Conservation (phyloP, 2,888 invertebrate genomes). For the Ditula angustiorana region DNA sequence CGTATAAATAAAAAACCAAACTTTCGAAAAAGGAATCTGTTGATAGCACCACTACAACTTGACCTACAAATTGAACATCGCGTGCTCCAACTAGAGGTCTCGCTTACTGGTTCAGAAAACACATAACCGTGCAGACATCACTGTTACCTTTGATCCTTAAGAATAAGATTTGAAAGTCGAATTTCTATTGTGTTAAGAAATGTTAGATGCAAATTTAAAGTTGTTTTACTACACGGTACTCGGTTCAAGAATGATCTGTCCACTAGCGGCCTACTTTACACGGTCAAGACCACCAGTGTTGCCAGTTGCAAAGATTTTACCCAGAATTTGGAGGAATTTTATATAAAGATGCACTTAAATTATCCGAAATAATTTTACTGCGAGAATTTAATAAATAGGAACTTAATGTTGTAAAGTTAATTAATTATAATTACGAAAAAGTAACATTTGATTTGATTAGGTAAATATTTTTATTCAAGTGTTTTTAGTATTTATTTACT, state of each 20-base stretch:
- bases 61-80: constrained; percentile 17
- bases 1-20: constrained; percentile 39
- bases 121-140: constrained; percentile 19
- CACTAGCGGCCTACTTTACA: constrained; percentile 76
- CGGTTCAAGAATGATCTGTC: constrained; percentile 56
- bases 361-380: no score
- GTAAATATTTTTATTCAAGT: no score
- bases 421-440: no score
- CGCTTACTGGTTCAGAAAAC: constrained; percentile 39
- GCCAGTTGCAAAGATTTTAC: constrained; percentile 50
- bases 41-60: constrained; percentile 43
- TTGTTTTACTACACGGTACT: constrained; percentile 48
- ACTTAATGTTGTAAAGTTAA: no score
- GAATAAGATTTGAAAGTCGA: constrained; percentile 43
- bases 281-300: constrained; percentile 77
- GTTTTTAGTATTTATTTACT: no score
- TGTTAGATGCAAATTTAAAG: constrained; percentile 38
- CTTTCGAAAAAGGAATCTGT: constrained; percentile 56
- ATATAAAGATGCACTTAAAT: no score
- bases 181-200: constrained; percentile 42
- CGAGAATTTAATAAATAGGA: no score
- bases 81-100: constrained; percentile 44
- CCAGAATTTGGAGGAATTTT: constrained; percentile 41
- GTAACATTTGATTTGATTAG: no score
- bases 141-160: constrained; percentile 36